Base-by-base conservation (phyloP, 2,888 invertebrate genomes). In the Anthophora plumipes region DNA sequence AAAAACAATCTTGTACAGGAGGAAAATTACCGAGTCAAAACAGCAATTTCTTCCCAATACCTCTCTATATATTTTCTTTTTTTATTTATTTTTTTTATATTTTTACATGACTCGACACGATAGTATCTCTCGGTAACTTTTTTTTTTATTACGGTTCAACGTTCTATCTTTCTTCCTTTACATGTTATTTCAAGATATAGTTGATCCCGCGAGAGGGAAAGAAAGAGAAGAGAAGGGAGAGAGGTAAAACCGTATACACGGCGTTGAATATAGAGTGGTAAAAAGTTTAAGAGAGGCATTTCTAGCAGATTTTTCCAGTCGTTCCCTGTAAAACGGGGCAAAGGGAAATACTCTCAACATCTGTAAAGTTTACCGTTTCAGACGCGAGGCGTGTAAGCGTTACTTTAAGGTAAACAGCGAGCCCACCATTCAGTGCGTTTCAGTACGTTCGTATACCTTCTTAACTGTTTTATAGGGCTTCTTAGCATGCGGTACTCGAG, bases 401-500 rank as follows among this genome's bases (percentile, higher is more conserved):
- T 69, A 61, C 75, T 69, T 64, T 39, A 75, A 74, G 52, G 57
- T 64, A 79, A 75, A 79, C 74, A 63, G 69, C 67, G 20, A 46
- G 46, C 67, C 57, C 5, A 1, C 43, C 55, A 74, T 68, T 74
- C 67, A 67, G 46, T 41, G 22, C 63, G 63, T 66, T 66, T 48
- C 74, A 61, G 52, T 59, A 55, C 48, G 74, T 74, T 79, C 76
- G 68, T 68, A 63, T 60, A 75, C 69, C 59, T 75, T 75, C 75
- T 79, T 75, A 79, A 75, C 64, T 31, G 69, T 70, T 75, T 75
- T 69, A 73, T 73, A 69, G 48, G 78, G 73, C 73, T 80, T 70
- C 80, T 78, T 70, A 80, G 72, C 73, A 55, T 11, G 60, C 48
- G 46, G 66, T 73, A 60, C 69, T 73, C 46, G 68, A 77, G 52